Base-by-base conservation (phyloP, 2,888 invertebrate species). In the Limenitis camilla region DNA sequence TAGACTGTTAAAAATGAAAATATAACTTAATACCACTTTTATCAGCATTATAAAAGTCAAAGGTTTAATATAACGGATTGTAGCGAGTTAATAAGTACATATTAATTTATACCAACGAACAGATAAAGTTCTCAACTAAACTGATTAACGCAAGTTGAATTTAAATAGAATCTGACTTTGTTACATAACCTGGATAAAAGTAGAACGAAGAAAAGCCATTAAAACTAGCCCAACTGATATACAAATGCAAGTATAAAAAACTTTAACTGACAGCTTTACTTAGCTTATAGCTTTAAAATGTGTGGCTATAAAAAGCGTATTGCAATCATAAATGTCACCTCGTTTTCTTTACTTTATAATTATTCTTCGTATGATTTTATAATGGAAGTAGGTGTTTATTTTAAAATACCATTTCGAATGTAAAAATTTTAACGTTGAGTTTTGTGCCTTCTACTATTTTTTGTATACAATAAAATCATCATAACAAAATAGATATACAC, bases 181-280 rank as follows among this genome's bases (percentile, higher is more conserved):
- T 65, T 65, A 65, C 60, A 62, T 65, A 64, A 65, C 63, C 63
- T 55, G 56, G 55, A 58, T 56, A 63, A 65, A 64, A 58, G 56
- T 60, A 54, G 55, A 60, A 63, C 61, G 59, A 67, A 69, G 66
- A 66, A 68, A 71, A 66, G 60, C 66, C 60, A 68, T 70, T 70
- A 67, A 67, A 63, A 63, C 62, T 63, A 62, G 50, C 59, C 44
- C 39, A 49, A 44, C 46, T 54, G 57, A 61, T 55, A 52, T 48
- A 49, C 42, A 58, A 50, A 54, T 48, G 48, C 46, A 59, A 57
- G 57, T 53, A 49, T 40, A 48, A 59, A 56, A 60, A 54, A 60
- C 50, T 45, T 53, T 10, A 47, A 44, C 47, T 42, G 43, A 53
- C 46, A 53, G 43, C 49, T 52, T 46, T 41, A 48, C 35, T 40